Conservation (phyloP, 2,888 invertebrate species). For the Ctenicera cuprea region DNA sequence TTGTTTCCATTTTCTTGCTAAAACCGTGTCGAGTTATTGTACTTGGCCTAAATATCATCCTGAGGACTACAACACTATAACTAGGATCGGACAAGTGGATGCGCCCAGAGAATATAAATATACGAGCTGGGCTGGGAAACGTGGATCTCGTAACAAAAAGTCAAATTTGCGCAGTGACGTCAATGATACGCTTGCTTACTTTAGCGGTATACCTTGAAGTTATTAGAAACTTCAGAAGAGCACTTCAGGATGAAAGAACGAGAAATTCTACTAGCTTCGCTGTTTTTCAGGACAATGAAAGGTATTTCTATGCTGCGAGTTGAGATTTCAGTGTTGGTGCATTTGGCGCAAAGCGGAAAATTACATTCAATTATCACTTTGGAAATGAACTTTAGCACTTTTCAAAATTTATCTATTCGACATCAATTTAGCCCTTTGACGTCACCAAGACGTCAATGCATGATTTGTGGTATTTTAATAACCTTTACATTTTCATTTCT, state of each 20-base stretch:
- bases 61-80: neutral
- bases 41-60: conserved; percentile 28
- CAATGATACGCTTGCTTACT: conserved; percentile 27
- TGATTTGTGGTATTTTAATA: too few relatives aligned
- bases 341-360: too few relatives aligned
- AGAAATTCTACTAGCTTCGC: too few relatives aligned
- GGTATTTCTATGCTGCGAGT: too few relatives aligned
- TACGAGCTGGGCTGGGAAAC: neutral
- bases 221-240: neutral
- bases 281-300: too few relatives aligned
- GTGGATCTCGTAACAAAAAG: conserved; percentile 1
- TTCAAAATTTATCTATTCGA: too few relatives aligned
- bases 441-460: too few relatives aligned
- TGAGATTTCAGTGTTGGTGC: too few relatives aligned
- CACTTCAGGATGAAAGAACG: neutral
- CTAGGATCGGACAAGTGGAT: neutral
- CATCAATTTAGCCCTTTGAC: too few relatives aligned
- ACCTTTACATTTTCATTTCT: too few relatives aligned
- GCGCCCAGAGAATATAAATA: conserved; percentile 24
- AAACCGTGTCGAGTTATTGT: neutral
- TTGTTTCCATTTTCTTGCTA: neutral
- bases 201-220: conserved; percentile 23
- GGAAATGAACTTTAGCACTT: too few relatives aligned
- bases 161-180: conserved; percentile 25
- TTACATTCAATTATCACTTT: too few relatives aligned